Conservation (phyloP, 2,113 vertebrate species). For the Burhinus bistriatus region DNA sequence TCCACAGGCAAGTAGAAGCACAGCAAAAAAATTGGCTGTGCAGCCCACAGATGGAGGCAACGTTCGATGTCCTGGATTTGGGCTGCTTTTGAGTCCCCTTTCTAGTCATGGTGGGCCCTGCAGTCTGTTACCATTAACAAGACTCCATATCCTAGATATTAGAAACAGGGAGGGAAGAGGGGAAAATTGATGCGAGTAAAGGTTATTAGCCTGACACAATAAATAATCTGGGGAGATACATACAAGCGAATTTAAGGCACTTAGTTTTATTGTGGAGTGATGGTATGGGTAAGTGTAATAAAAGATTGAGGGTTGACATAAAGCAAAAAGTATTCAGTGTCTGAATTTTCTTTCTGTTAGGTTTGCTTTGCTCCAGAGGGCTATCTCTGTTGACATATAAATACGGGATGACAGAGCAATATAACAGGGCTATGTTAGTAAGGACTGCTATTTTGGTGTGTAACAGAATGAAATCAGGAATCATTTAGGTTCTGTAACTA, state of each 20-base stretch:
- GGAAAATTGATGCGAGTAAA: fast-evolving
- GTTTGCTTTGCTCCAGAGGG: background rate
- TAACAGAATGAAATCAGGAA: background rate
- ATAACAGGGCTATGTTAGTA: background rate
- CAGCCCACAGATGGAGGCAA: background rate
- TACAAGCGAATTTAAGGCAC: background rate
- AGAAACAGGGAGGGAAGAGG: background rate
- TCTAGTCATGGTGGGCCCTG: background rate
- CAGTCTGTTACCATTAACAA: background rate
- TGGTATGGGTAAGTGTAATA: background rate
- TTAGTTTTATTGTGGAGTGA: background rate
- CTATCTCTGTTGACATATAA: background rate
- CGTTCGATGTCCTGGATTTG: fast-evolving
- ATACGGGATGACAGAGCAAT: background rate
- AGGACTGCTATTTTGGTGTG: background rate
- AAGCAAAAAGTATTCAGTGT: background rate
- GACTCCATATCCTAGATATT: background rate
- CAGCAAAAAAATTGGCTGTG: background rate
- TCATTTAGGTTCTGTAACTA: background rate
- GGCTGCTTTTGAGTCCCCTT: background rate
- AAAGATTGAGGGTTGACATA: background rate
- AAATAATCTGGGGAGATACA: background rate
- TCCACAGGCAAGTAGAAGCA: background rate
- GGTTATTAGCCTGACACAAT: background rate
- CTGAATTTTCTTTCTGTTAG: background rate